Conservation (phyloP, 2,113 vertebrate genomes). For the Seriola quinqueradiata region DNA sequence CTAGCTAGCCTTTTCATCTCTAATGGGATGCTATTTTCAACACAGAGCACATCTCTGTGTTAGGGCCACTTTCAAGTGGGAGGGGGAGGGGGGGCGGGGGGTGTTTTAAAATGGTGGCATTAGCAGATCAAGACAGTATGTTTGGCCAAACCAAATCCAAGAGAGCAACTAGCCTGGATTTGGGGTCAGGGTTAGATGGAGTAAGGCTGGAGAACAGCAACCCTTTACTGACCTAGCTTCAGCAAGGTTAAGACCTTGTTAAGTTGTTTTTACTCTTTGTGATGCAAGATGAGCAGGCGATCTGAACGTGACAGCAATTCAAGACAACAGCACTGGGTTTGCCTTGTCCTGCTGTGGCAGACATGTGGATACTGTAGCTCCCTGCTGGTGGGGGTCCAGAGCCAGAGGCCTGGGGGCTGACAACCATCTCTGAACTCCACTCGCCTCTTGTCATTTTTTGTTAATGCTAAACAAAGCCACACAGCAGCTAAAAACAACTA, state of each 20-base stretch:
- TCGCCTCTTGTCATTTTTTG: slow-evolving; percentile 20
- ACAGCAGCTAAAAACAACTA: slow-evolving; percentile 58
- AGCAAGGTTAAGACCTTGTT: slow-evolving; percentile 11
- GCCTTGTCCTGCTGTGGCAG: slow-evolving; percentile 40
- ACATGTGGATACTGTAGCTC: slow-evolving; percentile 15
- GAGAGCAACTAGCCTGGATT: slow-evolving; percentile 10
- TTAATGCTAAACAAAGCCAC: slow-evolving; percentile 43
- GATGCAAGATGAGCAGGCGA: slow-evolving; percentile 5
- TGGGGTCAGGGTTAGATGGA: slow-evolving; percentile 41
- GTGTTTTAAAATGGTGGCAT: slow-evolving; percentile 58
- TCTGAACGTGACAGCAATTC: not conserved
- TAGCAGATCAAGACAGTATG: slow-evolving; percentile 36
- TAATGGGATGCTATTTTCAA: slow-evolving; percentile 72
- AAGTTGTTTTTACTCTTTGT: slow-evolving; percentile 36
- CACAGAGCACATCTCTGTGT: slow-evolving; percentile 73
- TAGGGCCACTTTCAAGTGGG: slow-evolving; percentile 43
- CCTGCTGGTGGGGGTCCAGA: slow-evolving; percentile 27
- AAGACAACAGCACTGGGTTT: slow-evolving; percentile 4
- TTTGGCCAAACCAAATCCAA: slow-evolving; percentile 15
- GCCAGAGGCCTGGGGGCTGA: not conserved
- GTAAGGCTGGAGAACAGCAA: not conserved
- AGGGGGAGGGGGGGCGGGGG: not conserved
- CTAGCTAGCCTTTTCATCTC: slow-evolving; percentile 73
- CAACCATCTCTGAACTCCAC: not conserved
- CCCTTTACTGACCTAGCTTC: slow-evolving; percentile 12